These are phyloP conservation scores for Elgonia sp. DNA, from an alignment of 2,888 invertebrate genomes.

Conservation along the genomic window DNA sequence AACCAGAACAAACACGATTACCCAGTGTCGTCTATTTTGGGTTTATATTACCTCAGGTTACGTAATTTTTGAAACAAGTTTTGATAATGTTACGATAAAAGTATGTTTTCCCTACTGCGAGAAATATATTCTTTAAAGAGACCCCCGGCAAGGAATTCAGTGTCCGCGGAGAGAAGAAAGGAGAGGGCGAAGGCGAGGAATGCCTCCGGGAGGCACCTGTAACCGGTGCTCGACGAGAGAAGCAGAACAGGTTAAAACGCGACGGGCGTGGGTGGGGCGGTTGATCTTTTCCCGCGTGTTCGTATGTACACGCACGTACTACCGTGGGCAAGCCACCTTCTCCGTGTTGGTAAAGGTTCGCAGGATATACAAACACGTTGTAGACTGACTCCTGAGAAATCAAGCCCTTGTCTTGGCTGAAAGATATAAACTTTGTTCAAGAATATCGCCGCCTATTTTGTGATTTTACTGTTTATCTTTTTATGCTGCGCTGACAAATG, in stretches of 20 bases:
- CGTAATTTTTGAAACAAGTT: background rate
- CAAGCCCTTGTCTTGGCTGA: constrained; percentile 62
- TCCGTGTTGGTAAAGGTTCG: constrained; percentile 48
- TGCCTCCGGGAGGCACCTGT: constrained; percentile 86
- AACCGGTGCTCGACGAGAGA: constrained; percentile 83
- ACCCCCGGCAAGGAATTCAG: constrained; percentile 83
- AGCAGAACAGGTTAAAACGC: constrained; percentile 86
- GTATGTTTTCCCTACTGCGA: constrained; percentile 30
- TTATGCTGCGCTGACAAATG: constrained; percentile 17
- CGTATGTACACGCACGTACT: constrained; percentile 23
- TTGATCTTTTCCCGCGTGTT: constrained; percentile 83
- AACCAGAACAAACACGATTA: too few species aligned
- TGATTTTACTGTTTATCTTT: constrained; percentile 32
- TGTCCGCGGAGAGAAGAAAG: constrained; percentile 70
- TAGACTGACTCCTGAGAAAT: constrained; percentile 60
- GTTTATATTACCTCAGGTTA: background rate
- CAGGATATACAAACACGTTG: constrained; percentile 65
- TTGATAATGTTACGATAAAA: background rate
- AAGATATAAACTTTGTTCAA: constrained; percentile 64
- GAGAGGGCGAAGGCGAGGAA: constrained; percentile 80
- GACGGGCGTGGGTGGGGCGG: constrained; percentile 86
- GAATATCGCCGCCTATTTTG: constrained; percentile 30
- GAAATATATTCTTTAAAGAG: constrained; percentile 71
- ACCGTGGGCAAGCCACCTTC: constrained; percentile 9
- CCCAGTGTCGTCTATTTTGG: too few species aligned